Evolutionary conservation across 2,888 invertebrate genomes (phyloP), one percentile per base, ranked within the genome.

Genomic region (Ligdia adustata): DNA sequence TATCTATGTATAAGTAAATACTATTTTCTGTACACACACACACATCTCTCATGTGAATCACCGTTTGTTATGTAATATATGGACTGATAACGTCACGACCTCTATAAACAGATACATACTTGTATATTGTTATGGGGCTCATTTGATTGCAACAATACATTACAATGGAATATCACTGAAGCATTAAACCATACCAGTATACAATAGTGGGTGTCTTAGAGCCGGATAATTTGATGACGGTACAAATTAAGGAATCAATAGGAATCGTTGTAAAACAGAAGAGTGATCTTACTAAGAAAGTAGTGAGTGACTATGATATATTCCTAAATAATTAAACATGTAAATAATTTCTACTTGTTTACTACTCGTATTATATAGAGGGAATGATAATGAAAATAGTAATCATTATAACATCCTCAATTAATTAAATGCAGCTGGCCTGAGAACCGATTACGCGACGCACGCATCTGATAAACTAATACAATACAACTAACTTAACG

Each of bases 21-120:
- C 3, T 37, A 12, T 31, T 18, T 37, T 28, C 20, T 24, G 13
- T 31, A 26, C 35, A 22, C 22, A 22, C n/a, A 22, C n/a, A 22
- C 7, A 33, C 26, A 22, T 24, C 12, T 6, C 24, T 40, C 22
- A 31, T 11, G 47, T 52, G 52, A 55, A 50, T 60, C 55, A 57
- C 56, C 28, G 29, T 56, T 54, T 50, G 52, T 55, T 53, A 28
- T 44, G 38, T 49, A 52, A 42, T 51, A 51, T 52, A 57, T 47
- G 57, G 55, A 34, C 11, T 33, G 51, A 42, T 51, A 49, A 41
- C 59, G 51, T 57, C 55, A 53, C 33, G 31, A 44, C 24, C 28
- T 34, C 46, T 47, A 32, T 53, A 55, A 41, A 49, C 35, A 44
- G 27, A 29, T 28, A 27, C 47, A 42, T 9, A 22, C 22, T 2